Conservation (phyloP, 2,797 vertebrate species). For the Spea hammondii region DNA sequence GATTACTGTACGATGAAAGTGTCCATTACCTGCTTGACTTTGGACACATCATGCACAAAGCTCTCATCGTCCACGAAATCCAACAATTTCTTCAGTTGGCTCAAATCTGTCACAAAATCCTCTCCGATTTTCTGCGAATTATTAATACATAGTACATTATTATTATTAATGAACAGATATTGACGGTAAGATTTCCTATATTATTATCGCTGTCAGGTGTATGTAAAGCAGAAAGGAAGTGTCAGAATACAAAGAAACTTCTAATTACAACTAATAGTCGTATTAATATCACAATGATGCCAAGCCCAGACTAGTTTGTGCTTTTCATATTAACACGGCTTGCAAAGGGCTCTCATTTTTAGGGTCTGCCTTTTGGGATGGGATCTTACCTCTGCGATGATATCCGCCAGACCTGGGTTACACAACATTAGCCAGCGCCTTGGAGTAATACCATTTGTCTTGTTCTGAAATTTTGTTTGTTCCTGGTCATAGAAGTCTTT, state of each 20-base stretch:
- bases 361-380: neutral
- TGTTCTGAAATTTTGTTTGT: constrained; percentile 86
- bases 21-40: constrained; percentile 78
- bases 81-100: constrained; percentile 76
- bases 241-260: too few species aligned
- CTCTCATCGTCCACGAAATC: constrained; percentile 68
- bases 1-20: neutral
- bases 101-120: constrained; percentile 77
- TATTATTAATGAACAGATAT: too few species aligned
- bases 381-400: constrained; percentile 77
- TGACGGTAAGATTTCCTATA: too few species aligned
- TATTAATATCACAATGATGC: too few species aligned
- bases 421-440: constrained; percentile 86
- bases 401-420: constrained; percentile 79
- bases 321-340: too few species aligned
- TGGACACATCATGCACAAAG: constrained; percentile 79
- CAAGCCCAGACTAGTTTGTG: too few species aligned
- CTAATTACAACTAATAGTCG: too few species aligned
- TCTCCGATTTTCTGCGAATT: constrained; percentile 76
- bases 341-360: too few species aligned
- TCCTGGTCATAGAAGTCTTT: constrained; percentile 84
- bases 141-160: too few species aligned
- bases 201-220: too few species aligned
- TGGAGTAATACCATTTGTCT: constrained; percentile 85
- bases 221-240: too few species aligned